Percentiles rank a stretch among this genome's conserved stretches.
These are phyloP conservation scores for Stomorhina lunata DNA, from an alignment of 2,888 invertebrate genomes.

Conservation along the genomic window DNA sequence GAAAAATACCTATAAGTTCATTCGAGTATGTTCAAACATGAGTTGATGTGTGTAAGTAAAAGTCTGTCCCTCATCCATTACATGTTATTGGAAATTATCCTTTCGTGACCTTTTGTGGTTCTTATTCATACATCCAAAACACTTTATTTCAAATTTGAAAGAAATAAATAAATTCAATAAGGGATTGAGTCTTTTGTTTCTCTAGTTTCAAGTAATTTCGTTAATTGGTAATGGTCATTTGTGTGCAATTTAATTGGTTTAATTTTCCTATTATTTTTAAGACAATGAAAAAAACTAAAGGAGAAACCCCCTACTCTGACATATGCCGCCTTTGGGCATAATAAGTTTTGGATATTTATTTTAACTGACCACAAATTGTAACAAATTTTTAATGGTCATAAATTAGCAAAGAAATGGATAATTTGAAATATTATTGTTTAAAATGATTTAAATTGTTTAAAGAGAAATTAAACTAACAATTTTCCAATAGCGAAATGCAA, in stretches of 20 bases:
- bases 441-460: not conserved
- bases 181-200: slow-evolving; percentile 46
- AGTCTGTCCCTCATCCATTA: slow-evolving; percentile 46
- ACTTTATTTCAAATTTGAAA: too few relatives aligned
- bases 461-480: not conserved
- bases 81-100: slow-evolving; percentile 66
- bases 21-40: slow-evolving; percentile 1
- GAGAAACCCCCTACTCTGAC: slow-evolving; percentile 38
- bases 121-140: too few relatives aligned
- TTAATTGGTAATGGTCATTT: slow-evolving; percentile 64
- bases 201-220: slow-evolving; percentile 59
- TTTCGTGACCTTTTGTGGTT: slow-evolving; percentile 68
- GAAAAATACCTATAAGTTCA: too few relatives aligned
- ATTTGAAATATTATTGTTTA: not conserved
- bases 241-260: slow-evolving; percentile 59
- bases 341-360: not conserved
- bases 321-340: slow-evolving; percentile 35
- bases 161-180: not conserved
- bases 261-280: slow-evolving; percentile 20
- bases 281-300: not conserved
- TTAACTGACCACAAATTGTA: slow-evolving; percentile 36
- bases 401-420: not conserved
- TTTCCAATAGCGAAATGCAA: too few relatives aligned
- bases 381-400: slow-evolving; percentile 29
- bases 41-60: slow-evolving; percentile 6